These are phyloP conservation scores for Bombus difficillimus DNA, from an alignment of 1,140 invertebrate genomes.

Conservation along the genomic window DNA sequence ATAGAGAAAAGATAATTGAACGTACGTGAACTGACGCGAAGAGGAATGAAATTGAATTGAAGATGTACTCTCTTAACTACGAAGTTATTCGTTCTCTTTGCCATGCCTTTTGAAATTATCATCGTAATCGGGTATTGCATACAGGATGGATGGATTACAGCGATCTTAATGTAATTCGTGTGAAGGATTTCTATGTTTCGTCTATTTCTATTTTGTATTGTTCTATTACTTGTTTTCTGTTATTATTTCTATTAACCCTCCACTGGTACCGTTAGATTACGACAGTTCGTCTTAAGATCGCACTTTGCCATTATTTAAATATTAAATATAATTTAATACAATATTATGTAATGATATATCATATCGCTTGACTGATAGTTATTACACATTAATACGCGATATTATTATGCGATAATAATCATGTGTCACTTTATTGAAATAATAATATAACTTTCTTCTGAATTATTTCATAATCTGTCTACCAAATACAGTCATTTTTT, in stretches of 20 bases:
- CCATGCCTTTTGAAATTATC: background rate
- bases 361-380: no score
- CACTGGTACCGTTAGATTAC: background rate
- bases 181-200: background rate
- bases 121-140: background rate
- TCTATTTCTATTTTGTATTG: background rate
- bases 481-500: no score
- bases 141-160: background rate
- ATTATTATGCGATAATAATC: no score
- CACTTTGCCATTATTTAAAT: no score
- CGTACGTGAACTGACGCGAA: background rate
- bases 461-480: no score
- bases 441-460: no score
- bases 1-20: background rate
- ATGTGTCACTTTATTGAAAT: no score
- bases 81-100: background rate
- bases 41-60: constrained; percentile 3
- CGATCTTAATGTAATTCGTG: background rate
- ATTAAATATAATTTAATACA: no score
- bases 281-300: background rate
- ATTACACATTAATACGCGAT: no score
- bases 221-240: background rate
- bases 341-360: no score
- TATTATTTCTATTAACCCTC: background rate
- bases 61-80: background rate